Percentiles rank a stretch among this genome's conserved stretches.
These are phyloP conservation scores for Perca fluviatilis DNA, from an alignment of 2,113 vertebrate genomes.

Conservation along the genomic window DNA sequence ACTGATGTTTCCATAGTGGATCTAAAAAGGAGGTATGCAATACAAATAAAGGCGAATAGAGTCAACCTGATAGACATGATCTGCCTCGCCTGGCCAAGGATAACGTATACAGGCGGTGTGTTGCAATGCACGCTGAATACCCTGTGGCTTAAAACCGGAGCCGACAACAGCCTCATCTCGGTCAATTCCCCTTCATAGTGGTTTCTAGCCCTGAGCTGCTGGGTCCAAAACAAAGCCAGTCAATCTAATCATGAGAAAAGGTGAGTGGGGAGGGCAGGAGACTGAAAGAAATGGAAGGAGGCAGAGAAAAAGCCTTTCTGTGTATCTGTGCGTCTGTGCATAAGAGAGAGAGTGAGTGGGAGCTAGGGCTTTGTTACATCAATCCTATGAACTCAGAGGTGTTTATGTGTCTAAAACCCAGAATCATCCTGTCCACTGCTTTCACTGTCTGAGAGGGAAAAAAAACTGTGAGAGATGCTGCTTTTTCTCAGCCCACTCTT, in stretches of 20 bases:
- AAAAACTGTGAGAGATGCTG: constrained; percentile 31
- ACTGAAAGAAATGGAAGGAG: constrained; percentile 31
- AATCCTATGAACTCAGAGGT: constrained; percentile 69
- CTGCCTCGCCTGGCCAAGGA: constrained; percentile 43
- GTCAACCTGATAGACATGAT: constrained; percentile 35
- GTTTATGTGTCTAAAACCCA: constrained; percentile 65
- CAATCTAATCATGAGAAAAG: constrained; percentile 74
- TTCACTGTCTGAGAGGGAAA: constrained; percentile 18
- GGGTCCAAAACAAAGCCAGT: constrained; percentile 73
- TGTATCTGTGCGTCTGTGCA: constrained; percentile 25
- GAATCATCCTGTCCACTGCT: constrained; percentile 46
- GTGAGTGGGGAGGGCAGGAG: constrained; percentile 52
- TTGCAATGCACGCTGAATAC: constrained; percentile 49
- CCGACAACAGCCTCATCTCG: constrained; percentile 69
- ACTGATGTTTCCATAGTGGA: constrained; percentile 12
- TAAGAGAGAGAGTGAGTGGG: constrained; percentile 38
- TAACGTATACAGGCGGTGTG: constrained; percentile 13
- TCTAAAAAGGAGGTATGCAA: constrained; percentile 13
- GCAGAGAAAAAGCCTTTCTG: constrained; percentile 27
- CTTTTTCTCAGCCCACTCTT: constrained; percentile 39
- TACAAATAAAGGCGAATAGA: constrained; percentile 52
- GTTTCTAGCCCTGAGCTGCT: constrained; percentile 54
- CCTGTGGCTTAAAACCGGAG: constrained; percentile 51
- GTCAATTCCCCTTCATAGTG: constrained; percentile 71
- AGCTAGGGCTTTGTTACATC: constrained; percentile 56